Percentiles rank a stretch among this genome's conserved stretches.
These are phyloP conservation scores for Ectemnius lituratus DNA, from an alignment of 2,888 invertebrate genomes.

Conservation along the genomic window DNA sequence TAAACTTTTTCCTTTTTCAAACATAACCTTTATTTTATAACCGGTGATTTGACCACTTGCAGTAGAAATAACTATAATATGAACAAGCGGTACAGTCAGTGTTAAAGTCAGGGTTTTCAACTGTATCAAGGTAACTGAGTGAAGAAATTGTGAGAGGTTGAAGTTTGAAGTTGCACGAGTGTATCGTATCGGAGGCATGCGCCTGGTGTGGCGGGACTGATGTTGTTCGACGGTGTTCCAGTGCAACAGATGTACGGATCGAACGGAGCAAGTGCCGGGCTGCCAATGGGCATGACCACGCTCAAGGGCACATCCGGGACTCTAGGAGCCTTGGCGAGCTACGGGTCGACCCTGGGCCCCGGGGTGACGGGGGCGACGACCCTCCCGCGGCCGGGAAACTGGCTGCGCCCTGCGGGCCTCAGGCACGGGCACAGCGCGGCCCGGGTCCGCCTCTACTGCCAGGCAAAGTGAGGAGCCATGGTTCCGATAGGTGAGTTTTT, in stretches of 20 bases:
- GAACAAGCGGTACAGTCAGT: too few relatives aligned
- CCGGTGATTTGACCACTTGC: too few relatives aligned
- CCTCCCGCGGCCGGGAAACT: conserved; percentile 90
- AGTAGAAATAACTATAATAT: too few relatives aligned
- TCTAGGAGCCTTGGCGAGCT: conserved; percentile 79
- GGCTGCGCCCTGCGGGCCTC: conserved; percentile 96
- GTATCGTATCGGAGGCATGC: conserved; percentile 42
- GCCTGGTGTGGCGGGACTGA: conserved; percentile 72
- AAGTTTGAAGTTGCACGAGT: neutral
- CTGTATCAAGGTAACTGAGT: neutral
- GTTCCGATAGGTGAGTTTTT: conserved; percentile 78
- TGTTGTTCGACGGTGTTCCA: conserved; percentile 79
- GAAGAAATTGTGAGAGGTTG: neutral
- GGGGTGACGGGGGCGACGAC: conserved; percentile 77
- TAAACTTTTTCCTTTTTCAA: too few relatives aligned
- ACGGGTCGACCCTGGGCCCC: conserved; percentile 74
- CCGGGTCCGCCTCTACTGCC: conserved; percentile 87
- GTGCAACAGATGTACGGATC: conserved; percentile 88
- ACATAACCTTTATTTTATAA: too few relatives aligned
- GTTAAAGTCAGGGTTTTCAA: neutral
- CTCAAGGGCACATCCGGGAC: conserved; percentile 80
- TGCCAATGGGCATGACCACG: conserved; percentile 76
- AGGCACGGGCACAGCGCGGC: conserved; percentile 87
- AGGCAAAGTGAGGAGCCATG: conserved; percentile 83
- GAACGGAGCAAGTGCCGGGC: conserved; percentile 82